Conservation (phyloP, 2,113 vertebrate genomes). For the Acanthochromis polyacanthus region DNA sequence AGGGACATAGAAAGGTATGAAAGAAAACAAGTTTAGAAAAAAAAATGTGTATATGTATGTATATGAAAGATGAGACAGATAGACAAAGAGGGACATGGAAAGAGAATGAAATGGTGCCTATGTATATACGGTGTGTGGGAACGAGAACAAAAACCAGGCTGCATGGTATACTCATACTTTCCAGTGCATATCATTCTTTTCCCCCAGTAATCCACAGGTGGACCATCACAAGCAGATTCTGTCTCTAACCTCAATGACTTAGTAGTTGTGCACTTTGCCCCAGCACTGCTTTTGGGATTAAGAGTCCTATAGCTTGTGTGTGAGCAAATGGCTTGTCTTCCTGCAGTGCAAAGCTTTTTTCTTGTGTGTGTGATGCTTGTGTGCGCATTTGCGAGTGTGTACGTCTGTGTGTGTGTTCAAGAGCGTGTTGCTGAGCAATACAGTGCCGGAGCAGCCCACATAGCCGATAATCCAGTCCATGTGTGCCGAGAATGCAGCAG, state of each 20-base stretch:
- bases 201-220: slow-evolving; percentile 79
- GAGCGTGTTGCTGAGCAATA: slow-evolving; percentile 69
- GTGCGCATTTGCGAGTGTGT: slow-evolving; percentile 29
- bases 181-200: slow-evolving; percentile 73
- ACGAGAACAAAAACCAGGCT: slow-evolving; percentile 40
- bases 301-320: slow-evolving; percentile 50
- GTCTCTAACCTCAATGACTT: slow-evolving; percentile 72
- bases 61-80: slow-evolving; percentile 4
- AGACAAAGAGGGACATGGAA: background rate
- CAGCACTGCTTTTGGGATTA: slow-evolving; percentile 67
- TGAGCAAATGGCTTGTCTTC: slow-evolving; percentile 69
- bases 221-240: slow-evolving; percentile 77
- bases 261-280: slow-evolving; percentile 67
- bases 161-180: slow-evolving; percentile 70
- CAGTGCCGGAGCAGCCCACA: slow-evolving; percentile 72
- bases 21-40: background rate
- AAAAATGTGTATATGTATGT: slow-evolving; percentile 32
- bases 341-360: slow-evolving; percentile 37
- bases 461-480: slow-evolving; percentile 83
- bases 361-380: slow-evolving; percentile 53
- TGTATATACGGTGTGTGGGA: slow-evolving; percentile 48
- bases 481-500: slow-evolving; percentile 83
- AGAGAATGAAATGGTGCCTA: slow-evolving; percentile 23
- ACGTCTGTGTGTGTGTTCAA: slow-evolving; percentile 29
- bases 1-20: background rate